Conservation (phyloP, 2,797 vertebrate species). For the Dallia pectoralis region DNA sequence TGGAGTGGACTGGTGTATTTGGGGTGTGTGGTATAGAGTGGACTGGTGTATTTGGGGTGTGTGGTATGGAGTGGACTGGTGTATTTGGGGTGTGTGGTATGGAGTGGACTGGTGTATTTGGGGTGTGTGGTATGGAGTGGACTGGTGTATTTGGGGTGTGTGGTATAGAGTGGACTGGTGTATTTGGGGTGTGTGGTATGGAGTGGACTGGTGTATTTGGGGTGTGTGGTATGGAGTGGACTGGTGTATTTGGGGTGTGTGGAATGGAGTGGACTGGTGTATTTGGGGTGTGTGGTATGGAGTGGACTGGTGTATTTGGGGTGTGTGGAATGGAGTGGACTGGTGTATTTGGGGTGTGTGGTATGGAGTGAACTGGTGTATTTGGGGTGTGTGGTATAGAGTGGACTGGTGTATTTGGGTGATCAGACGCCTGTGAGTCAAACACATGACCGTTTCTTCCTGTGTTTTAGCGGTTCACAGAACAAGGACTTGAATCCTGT, state of each 20-base stretch:
- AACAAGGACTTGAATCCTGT: conserved; percentile 43
- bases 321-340: conserved; percentile 10
- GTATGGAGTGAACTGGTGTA: conserved; percentile 16
- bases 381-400: not conserved
- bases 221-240: too few species aligned
- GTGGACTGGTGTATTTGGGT: conserved; percentile 9
- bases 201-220: conserved; percentile 9
- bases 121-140: conserved; percentile 1
- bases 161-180: too few species aligned
- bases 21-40: too few species aligned
- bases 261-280: conserved; percentile 15
- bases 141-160: conserved; percentile 12
- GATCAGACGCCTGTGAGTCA: conserved; percentile 5
- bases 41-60: not conserved
- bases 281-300: too few species aligned
- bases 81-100: too few species aligned
- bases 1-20: conserved; percentile 15
- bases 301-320: too few species aligned
- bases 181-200: not conserved
- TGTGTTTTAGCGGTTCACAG: conserved; percentile 42
- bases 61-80: conserved; percentile 15
- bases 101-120: too few species aligned
- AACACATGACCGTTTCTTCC: conserved; percentile 31
- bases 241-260: not conserved
- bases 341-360: not conserved